Evolutionary conservation across 1,140 invertebrate species (phyloP), one percentile per base, ranked within the genome.

Genomic region (Babylonia areolata): DNA sequence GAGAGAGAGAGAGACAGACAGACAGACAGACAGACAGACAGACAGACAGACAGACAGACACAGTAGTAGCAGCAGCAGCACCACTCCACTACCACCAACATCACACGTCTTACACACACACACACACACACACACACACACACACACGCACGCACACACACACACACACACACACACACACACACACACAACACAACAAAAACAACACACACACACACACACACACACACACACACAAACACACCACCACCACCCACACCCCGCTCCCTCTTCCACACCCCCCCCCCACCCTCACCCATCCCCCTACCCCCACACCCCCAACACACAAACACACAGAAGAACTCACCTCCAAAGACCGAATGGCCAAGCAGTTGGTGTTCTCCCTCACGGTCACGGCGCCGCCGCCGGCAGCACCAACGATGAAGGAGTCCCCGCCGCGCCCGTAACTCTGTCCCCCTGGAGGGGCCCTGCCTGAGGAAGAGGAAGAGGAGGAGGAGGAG

Each of bases 311-410:
- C 42, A 51, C 17, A 1, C 42, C 23, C n/a, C 35, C 23, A 15
- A 31, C 20, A 77, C n/a, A n/a, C 73, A 17, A 17, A 37, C 35
- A 79, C 5, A 42, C 37, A 37, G 28, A 33, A 46, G 54, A 54
- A 87, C 90, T 89, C 86, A 94, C 93, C 91, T 90, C 89, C 71
- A 94, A 89, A 5, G 92, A 91, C 12, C 90, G 89, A 0, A 89
- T 88, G n/a, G 93, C 90, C 37, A 92, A 71, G 83, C 93, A 94
- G 85, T 92, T 92, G 35, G 91, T 93, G 77, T 93, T 90, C 86
- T 93, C 93, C 77, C 88, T 88, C 39, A 89, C 80, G 17, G 39
- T 28, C 77, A 23, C 77, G 39, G 23, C 37, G 5, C 17, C 37
- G 6, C 33, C 73, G 28, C 58, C 58, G 5, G 5, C 58, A 11